Base-by-base conservation (phyloP, 2,113 vertebrate genomes). In the Aspiorhynchus laticeps region DNA sequence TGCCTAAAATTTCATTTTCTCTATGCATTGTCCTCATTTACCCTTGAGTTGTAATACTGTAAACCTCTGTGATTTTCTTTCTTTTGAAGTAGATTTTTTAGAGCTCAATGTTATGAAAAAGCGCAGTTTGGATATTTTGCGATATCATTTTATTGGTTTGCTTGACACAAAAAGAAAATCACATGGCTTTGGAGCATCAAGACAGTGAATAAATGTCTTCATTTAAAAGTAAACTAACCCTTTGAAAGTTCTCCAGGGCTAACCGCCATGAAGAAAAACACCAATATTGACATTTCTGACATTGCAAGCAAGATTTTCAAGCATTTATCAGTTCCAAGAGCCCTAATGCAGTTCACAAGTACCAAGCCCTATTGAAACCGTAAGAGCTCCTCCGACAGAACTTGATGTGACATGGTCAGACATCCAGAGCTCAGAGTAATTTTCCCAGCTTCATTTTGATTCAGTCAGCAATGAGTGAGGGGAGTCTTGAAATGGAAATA, bases 381-480 rank as follows among this genome's bases (percentile, higher is more conserved):
- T 9, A 38, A 84, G 31, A 26, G 31, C 9, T 84, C 21, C 43
- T 74, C 8, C 14, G 24, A 56, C 63, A 69, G 61, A 69, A 71
- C 28, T 74, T 41, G 33, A 59, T 36, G 67, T 74, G 65, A 61
- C 53, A 82, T 31, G 76, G 76, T 53, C 76, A 78, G 76, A 71
- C 41, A 38, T n/a, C 15, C 38, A n/a, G 38, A 48, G 59, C 28
- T 48, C n/a, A 33, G 43, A 78, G 61, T 86, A 67, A 79, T 86
- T 86, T 69, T 48, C 15, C 41, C 43, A 43, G 53, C 73, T 86
- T 83, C 73, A 73, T 81, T 79, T 48, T 48, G 80, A 83, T 53
- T 83, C 73, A 24, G 56, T 79, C 83, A 76, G 26, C 41, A 85
- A 46, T 79, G 31, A 84, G 46, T 9, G n/a, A 46, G 51, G 41